A percentile compares a stretch with the other conserved stretches of the same genome.
Conservation (phyloP, 1,140 invertebrate genomes). For the Zaprionus capensis region DNA sequence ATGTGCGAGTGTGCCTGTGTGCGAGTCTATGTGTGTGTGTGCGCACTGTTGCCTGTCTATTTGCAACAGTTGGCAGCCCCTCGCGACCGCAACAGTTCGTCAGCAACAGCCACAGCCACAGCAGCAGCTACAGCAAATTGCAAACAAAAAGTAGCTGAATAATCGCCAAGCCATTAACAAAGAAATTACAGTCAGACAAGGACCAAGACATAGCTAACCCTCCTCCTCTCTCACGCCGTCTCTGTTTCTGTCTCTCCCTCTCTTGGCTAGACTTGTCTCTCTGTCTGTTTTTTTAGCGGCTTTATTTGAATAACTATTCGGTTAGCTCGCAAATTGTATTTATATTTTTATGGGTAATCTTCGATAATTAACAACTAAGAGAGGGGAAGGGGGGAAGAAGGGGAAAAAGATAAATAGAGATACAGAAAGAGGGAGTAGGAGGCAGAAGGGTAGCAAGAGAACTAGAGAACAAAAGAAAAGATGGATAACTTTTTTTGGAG, state of each 20-base stretch:
- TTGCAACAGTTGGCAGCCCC: conserved; percentile 42
- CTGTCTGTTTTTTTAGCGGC: neutral
- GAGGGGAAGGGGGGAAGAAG: too few relatives aligned
- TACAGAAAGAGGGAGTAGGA: neutral
- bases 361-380: neutral
- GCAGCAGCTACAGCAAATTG: conserved; percentile 36
- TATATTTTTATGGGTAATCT: conserved; percentile 1
- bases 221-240: conserved; percentile 1
- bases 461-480: too few relatives aligned
- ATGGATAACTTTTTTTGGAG: too few relatives aligned
- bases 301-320: conserved; percentile 9
- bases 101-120: neutral
- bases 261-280: neutral
- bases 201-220: conserved; percentile 11
- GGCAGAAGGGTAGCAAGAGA: too few relatives aligned
- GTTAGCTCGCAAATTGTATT: conserved; percentile 1
- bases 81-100: neutral
- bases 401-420: neutral
- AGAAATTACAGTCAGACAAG: conserved; percentile 47
- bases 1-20: neutral
- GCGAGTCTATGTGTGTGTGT: neutral
- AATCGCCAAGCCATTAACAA: conserved; percentile 46
- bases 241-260: neutral
- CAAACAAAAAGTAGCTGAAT: conserved; percentile 54
- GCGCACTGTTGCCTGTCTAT: conserved; percentile 29